Evolutionary conservation across 2,888 invertebrate species (phyloP), one percentile per base, ranked within the genome.

Genomic region (Ormyrus thymus): DNA sequence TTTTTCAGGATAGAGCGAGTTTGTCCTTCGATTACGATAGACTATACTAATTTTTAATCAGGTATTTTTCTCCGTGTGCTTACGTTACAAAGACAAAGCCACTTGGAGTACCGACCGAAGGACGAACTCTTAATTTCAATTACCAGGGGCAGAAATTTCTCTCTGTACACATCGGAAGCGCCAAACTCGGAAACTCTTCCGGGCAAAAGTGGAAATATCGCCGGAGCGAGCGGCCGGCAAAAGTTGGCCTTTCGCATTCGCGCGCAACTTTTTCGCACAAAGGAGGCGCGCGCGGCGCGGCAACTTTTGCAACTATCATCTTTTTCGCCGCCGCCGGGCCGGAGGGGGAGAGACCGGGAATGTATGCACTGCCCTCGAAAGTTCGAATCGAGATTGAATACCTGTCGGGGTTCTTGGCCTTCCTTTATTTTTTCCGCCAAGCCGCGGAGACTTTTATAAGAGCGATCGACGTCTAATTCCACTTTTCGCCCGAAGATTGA

Each of bases 401-500:
- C 64, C 62, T 72, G 62, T 72, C 72, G 45, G 55, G 15, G 10
- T 51, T 51, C 15, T 15, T 69, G 58, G 46, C 10, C 29, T 13
- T 69, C 9, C 51, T 51, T 43, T 43, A 7, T 13, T 43, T 51
- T 61, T 11, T 50, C 15, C 9, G 29, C 29, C 29, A 9, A 7
- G 53, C 29, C 61, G 29, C 29, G 29, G 29, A 29, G 72, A 72
- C 55, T 72, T 72, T 55, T 55, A 72, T 72, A 72, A 72, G 64
- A 64, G 51, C 53, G 72, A 72, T 72, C 72, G 62, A 62, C 64
- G 62, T 64, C 64, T 55, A 29, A 72, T 64, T 62, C 46, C n/a
- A 71, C 51, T 71, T 71, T 50, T 61, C n/a, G 48, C 1, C 29
- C 29, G 29, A 29, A 29, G 29, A 29, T 29, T 29, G 29, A 29